Conservation (phyloP, 2,113 vertebrate genomes). For the Percina caprodes region DNA sequence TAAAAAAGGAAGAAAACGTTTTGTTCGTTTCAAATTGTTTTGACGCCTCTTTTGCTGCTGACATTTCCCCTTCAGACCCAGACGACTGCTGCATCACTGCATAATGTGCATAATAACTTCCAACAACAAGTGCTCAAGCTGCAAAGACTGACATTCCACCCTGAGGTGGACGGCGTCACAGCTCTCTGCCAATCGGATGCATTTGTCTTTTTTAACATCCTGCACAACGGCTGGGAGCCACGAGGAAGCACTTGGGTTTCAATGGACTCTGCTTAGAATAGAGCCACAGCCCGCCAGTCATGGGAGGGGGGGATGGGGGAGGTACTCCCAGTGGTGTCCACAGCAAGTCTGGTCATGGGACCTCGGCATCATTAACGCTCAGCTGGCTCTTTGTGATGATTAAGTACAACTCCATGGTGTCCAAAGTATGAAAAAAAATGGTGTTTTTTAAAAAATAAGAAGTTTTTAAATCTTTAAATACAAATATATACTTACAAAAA, state of each 20-base stretch:
- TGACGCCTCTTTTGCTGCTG: slow-evolving; percentile 2
- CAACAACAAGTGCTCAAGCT: too few species aligned
- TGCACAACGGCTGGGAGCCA: slow-evolving; percentile 31
- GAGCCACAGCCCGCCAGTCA: slow-evolving; percentile 9
- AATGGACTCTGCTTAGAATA: slow-evolving; percentile 70
- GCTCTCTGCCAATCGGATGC: too few species aligned
- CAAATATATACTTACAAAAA: slow-evolving; percentile 97
- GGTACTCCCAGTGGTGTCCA: slow-evolving; percentile 57
- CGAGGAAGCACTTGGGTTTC: slow-evolving; percentile 77
- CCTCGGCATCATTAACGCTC: slow-evolving; percentile 22
- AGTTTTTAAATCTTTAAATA: slow-evolving; percentile 90
- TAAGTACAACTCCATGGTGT: slow-evolving; percentile 55
- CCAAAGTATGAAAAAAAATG: slow-evolving; percentile 62
- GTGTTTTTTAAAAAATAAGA: slow-evolving; percentile 23
- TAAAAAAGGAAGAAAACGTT: too few species aligned
- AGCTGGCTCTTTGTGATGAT: slow-evolving; percentile 56
- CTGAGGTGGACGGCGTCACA: too few species aligned
- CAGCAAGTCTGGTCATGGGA: slow-evolving; percentile 59
- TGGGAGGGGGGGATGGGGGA: too few species aligned
- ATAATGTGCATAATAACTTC: too few species aligned
- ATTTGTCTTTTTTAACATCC: too few species aligned
- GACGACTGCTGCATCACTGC: slow-evolving; percentile 15
- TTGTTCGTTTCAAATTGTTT: too few species aligned
- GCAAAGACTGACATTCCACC: too few species aligned
- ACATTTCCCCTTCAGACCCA: slow-evolving; percentile 27